Base-by-base conservation (phyloP, 2,797 vertebrate species). In the Hoplostethus atlanticus region DNA sequence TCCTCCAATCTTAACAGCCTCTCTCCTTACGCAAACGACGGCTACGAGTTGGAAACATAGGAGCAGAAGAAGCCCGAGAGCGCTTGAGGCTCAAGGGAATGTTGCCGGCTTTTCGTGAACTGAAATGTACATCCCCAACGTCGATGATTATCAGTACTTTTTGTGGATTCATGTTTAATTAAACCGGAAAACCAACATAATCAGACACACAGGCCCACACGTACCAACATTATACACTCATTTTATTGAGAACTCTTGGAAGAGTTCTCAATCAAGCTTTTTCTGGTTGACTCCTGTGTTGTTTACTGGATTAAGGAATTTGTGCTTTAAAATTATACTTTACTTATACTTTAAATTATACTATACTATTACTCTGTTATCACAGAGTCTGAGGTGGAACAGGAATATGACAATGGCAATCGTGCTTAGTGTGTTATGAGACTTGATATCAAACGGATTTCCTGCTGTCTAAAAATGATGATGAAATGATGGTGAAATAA, bases 1-100 rank as follows among this genome's bases (percentile, higher is more conserved):
- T 59, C 75, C 0, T 63, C 84, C 0, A 2, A 4, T 16, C 2
- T 0, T 7, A 3, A 5, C 0, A 52, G 81, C 5, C 42, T 38
- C 0, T 92, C 80, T 25, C 73, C 88, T 4, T 71, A 92, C 64
- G 0, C 0, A 64, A 92, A 94, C 8, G 4, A 55, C 0, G 63
- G 48, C 59, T 92, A 87, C 48, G 87, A 91, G 56, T 1, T 54
- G 1, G 82, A 92, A 58, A 46, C 42, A 16, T 31, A 36, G 11
- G 38, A 73, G 21, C 0, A 51, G 7, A 30, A 3, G 0, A 60
- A 25, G 47, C 47, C 47, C 1, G 1, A 3, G 28, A 51, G 3
- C 0, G 12, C 42, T 64, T 77, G 5, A 17, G 8, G 47, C 15
- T 50, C 47, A 50, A 64, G 77, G 30, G 40, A 64, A 48, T 13